Evolutionary conservation across 2,888 invertebrate genomes (phyloP).

Genomic region (Lepidonotus clava): DNA sequence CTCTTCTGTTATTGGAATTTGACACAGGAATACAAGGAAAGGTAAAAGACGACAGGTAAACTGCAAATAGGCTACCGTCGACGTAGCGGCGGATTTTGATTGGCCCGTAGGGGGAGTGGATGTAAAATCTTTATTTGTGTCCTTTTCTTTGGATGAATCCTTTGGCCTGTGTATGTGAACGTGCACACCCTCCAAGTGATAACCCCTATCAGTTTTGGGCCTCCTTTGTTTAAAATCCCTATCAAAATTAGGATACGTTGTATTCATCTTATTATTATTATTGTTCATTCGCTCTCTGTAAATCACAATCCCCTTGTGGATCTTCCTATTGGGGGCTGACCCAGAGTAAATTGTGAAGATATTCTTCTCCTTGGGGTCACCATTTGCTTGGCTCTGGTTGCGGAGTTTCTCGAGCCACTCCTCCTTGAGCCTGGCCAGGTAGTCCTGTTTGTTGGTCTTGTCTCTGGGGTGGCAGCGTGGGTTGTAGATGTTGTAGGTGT

Average conservation of each 20-base stretch:
- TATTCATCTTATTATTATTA: no score
- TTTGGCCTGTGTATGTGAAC: conserved; percentile 39
- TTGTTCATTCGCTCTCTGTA: conserved; percentile 5
- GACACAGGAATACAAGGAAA: neutral
- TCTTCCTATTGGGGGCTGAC: conserved; percentile 7
- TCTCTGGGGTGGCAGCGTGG: neutral
- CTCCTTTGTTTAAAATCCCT: neutral
- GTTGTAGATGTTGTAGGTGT: conserved; percentile 45
- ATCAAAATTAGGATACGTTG: neutral
- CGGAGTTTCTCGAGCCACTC: neutral
- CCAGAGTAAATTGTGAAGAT: conserved; percentile 43
- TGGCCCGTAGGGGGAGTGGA: neutral
- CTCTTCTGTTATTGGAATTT: neutral
- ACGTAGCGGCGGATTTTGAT: neutral
- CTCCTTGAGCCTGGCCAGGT: conserved; percentile 42
- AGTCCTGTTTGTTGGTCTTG: conserved; percentile 19
- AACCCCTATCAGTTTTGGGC: conserved; percentile 9
- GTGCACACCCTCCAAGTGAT: conserved; percentile 28
- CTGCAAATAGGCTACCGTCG: neutral
- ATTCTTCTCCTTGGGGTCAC: neutral
- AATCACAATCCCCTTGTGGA: conserved; percentile 32
- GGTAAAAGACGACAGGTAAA: neutral
- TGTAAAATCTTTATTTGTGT: neutral
- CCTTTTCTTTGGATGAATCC: neutral
- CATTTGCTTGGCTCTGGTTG: neutral